Conservation (phyloP, 64 coral and sea anemone species). For the Stylophora pistillata region DNA sequence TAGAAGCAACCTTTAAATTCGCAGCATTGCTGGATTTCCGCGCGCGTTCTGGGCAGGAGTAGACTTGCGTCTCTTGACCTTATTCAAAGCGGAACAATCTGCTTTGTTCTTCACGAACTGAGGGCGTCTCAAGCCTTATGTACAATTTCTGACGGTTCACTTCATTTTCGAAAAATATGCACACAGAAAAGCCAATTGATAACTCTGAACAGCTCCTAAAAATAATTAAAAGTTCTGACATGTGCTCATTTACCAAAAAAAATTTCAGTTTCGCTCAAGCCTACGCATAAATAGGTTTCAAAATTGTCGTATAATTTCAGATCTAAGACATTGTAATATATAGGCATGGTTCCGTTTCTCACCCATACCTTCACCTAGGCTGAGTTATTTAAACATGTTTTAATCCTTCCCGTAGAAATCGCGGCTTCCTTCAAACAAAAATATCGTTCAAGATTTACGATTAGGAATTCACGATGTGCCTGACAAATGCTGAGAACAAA, state of each 20-base stretch:
- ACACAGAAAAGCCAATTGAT: no score
- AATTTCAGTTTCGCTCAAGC: no score
- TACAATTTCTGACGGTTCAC: not conserved
- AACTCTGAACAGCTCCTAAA: no score
- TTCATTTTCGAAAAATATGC: no score
- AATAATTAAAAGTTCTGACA: no score
- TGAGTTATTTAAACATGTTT: not conserved
- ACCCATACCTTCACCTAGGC: not conserved
- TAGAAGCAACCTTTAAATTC: not conserved
- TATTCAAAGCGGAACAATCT: not conserved
- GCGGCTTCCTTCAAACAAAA: not conserved
- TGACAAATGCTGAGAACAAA: not conserved
- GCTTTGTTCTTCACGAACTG: not conserved
- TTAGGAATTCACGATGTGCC: not conserved
- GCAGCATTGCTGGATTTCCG: slow-evolving; percentile 15
- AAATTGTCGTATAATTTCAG: not conserved
- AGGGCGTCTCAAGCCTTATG: not conserved
- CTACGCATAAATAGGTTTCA: not conserved
- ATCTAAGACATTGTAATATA: not conserved
- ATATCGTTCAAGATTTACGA: not conserved
- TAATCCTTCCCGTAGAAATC: not conserved
- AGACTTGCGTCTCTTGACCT: not conserved
- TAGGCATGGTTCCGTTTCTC: not conserved
- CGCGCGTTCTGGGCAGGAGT: not conserved
- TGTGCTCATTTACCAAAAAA: no score